A percentile compares a stretch with the other conserved stretches of the same genome.
Conservation (phyloP, 2,797 vertebrate species). For the Eulemur coronatus region DNA sequence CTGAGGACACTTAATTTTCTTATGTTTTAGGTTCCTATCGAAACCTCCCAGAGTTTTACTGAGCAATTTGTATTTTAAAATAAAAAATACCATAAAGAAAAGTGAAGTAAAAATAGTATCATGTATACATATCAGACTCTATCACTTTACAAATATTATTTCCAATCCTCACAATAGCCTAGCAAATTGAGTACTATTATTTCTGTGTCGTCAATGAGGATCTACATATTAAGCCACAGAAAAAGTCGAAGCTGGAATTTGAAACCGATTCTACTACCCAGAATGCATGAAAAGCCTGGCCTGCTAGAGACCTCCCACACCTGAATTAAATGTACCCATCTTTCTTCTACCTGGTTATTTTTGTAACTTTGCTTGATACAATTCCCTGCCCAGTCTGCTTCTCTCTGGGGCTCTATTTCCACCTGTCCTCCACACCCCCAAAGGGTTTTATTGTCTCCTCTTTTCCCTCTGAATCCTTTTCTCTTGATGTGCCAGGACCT, state of each 20-base stretch:
- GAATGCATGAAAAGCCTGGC: background rate
- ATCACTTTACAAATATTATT: conserved; percentile 4
- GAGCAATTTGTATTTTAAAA: conserved; percentile 37
- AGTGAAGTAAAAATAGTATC: background rate
- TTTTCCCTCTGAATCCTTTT: background rate
- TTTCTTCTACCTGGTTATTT: background rate
- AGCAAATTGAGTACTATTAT: background rate
- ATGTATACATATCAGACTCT: background rate
- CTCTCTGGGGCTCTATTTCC: background rate
- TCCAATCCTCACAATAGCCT: background rate
- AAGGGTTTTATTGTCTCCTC: background rate
- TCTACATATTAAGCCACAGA: background rate
- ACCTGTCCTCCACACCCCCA: background rate
- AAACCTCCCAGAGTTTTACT: conserved; percentile 2
- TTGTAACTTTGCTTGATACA: background rate
- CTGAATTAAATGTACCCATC: background rate
- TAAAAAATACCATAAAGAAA: conserved; percentile 6
- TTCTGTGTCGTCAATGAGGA: background rate
- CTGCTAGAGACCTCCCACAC: background rate
- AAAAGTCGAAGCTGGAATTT: background rate
- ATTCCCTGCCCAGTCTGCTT: background rate
- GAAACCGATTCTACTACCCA: background rate
- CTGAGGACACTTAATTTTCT: conserved; percentile 41
- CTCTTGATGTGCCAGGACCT: background rate
- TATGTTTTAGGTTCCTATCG: background rate